Percentiles rank a stretch among this genome's conserved stretches.
Evolutionary conservation across 2,797 vertebrate species (phyloP).

Genomic region (Melanotaenia boesemani): DNA sequence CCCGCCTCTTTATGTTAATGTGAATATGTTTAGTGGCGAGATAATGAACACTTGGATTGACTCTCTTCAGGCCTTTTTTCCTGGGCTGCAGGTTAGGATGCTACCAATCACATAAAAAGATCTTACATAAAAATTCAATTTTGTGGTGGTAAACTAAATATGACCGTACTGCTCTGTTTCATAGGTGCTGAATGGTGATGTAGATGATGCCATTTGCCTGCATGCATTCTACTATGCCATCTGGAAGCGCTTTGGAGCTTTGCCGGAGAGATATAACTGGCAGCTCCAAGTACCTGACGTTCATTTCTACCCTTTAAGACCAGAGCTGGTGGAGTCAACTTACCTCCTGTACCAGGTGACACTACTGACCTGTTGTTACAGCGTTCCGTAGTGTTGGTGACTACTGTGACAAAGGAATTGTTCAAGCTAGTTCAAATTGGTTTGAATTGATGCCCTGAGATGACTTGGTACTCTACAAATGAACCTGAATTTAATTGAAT

Average conservation of each 20-base stretch:
- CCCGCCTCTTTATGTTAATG: constrained; percentile 96
- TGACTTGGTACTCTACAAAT: not conserved
- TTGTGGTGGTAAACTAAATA: not conserved
- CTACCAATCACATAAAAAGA: not conserved
- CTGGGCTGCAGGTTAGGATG: constrained; percentile 92
- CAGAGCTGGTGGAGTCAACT: constrained; percentile 96
- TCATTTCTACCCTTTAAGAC: constrained; percentile 95
- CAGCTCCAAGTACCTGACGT: constrained; percentile 96
- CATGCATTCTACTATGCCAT: constrained; percentile 99
- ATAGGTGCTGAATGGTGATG: constrained; percentile 96
- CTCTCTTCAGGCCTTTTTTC: constrained; percentile 99
- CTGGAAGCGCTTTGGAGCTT: constrained; percentile 97
- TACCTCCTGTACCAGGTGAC: constrained; percentile 97
- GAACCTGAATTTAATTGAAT: not conserved
- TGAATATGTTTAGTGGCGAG: constrained; percentile 98
- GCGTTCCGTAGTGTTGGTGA: not conserved
- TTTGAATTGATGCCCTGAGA: not conserved
- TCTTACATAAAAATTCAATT: not conserved
- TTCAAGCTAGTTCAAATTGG: not conserved
- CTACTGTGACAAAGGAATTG: not conserved
- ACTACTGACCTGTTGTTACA: not conserved
- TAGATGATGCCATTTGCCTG: constrained; percentile 98
- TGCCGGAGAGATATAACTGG: constrained; percentile 99
- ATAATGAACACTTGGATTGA: constrained; percentile 99
- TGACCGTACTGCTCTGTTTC: not conserved